Percentiles rank a stretch among this genome's conserved stretches.
Conservation (phyloP, 2,888 invertebrate species). For the Carabus problematicus region DNA sequence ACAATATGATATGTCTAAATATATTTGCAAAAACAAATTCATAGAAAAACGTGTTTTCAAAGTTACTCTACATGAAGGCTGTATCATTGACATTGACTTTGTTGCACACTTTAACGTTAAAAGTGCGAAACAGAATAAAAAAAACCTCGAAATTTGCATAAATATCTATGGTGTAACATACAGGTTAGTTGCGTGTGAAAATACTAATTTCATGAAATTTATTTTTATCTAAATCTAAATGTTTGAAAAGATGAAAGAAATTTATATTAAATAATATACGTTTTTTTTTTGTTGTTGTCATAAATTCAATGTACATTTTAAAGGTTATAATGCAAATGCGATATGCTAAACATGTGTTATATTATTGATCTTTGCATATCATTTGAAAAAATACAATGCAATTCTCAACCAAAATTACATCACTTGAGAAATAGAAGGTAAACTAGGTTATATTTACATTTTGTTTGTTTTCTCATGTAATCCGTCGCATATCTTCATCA, state of each 20-base stretch:
- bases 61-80: background rate
- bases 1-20: too few relatives aligned
- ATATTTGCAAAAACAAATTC: too few relatives aligned
- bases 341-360: background rate
- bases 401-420: conserved; percentile 36
- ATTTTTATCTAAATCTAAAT: too few relatives aligned
- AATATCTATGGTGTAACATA: conserved; percentile 4
- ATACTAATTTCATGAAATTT: too few relatives aligned
- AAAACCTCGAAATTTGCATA: conserved; percentile 8
- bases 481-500: conserved; percentile 35
- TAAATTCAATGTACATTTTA: background rate
- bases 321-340: too few relatives aligned
- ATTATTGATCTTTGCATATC: conserved; percentile 1
- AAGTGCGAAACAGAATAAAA: background rate
- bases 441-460: conserved; percentile 32
- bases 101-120: background rate
- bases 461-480: conserved; percentile 37
- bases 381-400: conserved; percentile 36
- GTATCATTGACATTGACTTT: conserved; percentile 13
- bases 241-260: too few relatives aligned
- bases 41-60: background rate
- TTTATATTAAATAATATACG: background rate
- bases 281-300: background rate
- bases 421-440: conserved; percentile 32
- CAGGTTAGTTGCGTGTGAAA: conserved; percentile 12